phyloP scores from a whole-genome alignment of 2,113 vertebrate genomes.

The Pterophyllum scalare region DNA sequence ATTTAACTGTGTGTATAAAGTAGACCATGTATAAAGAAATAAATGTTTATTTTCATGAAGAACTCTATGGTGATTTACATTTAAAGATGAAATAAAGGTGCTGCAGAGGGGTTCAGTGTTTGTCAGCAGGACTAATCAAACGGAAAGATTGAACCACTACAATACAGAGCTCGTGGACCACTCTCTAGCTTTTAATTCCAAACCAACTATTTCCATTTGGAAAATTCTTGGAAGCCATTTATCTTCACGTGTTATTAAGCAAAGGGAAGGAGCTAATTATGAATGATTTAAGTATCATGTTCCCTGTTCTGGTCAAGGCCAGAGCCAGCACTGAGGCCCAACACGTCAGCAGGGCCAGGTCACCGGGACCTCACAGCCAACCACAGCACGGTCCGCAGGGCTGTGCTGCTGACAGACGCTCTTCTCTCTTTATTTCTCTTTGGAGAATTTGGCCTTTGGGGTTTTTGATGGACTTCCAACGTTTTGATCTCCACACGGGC shows the following conservation, averaged over 20 bases:
- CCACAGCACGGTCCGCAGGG: conserved; percentile 51
- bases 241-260: conserved; percentile 74
- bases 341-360: conserved; percentile 59
- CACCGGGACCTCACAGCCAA: conserved; percentile 67
- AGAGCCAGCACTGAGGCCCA: conserved; percentile 63
- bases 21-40: conserved; percentile 56
- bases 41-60: conserved; percentile 63
- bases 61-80: neutral
- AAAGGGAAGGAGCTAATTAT: conserved; percentile 76
- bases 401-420: conserved; percentile 65
- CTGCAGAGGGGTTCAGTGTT: neutral
- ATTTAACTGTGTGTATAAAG: conserved; percentile 21
- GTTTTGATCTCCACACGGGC: conserved; percentile 58
- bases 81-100: neutral
- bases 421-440: conserved; percentile 61
- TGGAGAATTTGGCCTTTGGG: conserved; percentile 22
- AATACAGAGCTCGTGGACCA: conserved; percentile 34
- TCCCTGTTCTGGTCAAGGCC: conserved; percentile 63
- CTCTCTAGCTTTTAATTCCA: conserved; percentile 59
- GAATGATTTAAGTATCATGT: conserved; percentile 76
- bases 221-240: conserved; percentile 72
- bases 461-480: conserved; percentile 41
- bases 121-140: neutral
- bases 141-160: conserved; percentile 54
- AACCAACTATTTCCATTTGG: conserved; percentile 76